Percentiles rank a stretch among this genome's conserved stretches.
These are phyloP conservation scores for Mionectes olivaceus DNA, from an alignment of 2,797 vertebrate genomes.

Conservation along the genomic window DNA sequence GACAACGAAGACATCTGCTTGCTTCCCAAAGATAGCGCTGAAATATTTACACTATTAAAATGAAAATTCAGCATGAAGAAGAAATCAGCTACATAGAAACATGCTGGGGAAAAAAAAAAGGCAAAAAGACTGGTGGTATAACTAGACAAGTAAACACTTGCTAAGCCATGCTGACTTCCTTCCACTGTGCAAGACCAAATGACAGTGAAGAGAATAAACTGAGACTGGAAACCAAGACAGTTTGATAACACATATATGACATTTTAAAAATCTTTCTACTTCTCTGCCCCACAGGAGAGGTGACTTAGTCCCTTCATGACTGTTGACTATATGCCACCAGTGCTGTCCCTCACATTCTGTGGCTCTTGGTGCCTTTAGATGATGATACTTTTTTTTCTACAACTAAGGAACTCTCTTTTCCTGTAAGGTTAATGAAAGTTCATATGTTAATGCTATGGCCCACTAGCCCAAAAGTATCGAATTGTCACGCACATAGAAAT, in stretches of 20 bases:
- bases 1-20: neutral
- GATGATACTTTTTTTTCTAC: neutral
- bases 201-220: neutral
- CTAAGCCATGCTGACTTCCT: neutral
- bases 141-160: neutral
- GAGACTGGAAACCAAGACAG: neutral
- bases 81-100: neutral
- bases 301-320: neutral
- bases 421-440: neutral
- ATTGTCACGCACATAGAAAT: neutral
- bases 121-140: neutral
- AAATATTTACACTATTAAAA: neutral
- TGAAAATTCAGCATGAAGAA: neutral
- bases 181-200: neutral
- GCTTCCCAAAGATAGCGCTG: neutral
- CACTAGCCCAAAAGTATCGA: neutral
- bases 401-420: accelerated
- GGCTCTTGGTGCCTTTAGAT: neutral
- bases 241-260: neutral
- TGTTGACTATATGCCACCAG: neutral
- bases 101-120: accelerated
- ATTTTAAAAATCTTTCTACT: neutral
- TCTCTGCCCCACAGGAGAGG: neutral
- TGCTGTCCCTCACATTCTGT: neutral
- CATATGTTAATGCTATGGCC: neutral